phyloP scores from a whole-genome alignment of 2,888 invertebrate genomes.

The Clivina fossor region DNA sequence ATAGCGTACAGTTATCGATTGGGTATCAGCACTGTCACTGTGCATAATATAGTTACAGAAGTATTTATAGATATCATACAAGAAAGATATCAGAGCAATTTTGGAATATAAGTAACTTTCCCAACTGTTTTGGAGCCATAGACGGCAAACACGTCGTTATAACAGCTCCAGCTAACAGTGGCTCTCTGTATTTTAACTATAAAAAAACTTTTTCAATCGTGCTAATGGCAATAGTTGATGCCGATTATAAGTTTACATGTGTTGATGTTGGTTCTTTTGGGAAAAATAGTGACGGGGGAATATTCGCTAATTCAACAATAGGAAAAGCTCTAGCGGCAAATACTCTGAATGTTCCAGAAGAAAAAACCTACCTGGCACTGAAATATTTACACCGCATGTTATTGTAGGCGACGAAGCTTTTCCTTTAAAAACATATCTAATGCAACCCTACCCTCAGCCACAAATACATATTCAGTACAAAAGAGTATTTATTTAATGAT shows the following conservation, averaged over 20 bases:
- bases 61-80: conserved; percentile 36
- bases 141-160: conserved; percentile 20
- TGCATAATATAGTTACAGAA: conserved; percentile 37
- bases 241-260: conserved; percentile 37
- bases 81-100: not conserved
- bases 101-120: conserved; percentile 2
- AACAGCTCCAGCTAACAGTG: conserved; percentile 27
- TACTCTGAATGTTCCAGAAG: conserved; percentile 31
- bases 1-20: conserved; percentile 38
- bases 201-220: conserved; percentile 34
- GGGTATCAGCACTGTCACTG: conserved; percentile 40
- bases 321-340: conserved; percentile 29
- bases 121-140: not conserved
- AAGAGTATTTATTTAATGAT: not conserved
- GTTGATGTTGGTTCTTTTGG: conserved; percentile 39
- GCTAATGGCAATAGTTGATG: conserved; percentile 32
- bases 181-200: conserved; percentile 36
- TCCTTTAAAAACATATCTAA: conserved; percentile 33
- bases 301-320: conserved; percentile 37
- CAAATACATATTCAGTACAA: not conserved
- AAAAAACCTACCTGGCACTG: conserved; percentile 25
- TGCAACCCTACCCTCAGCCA: conserved; percentile 14
- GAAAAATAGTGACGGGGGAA: conserved; percentile 38
- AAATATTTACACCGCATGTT: not conserved
- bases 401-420: conserved; percentile 38